These are phyloP conservation scores for Pygocentrus nattereri DNA, from an alignment of 2,797 vertebrate species.

Conservation along the genomic window DNA sequence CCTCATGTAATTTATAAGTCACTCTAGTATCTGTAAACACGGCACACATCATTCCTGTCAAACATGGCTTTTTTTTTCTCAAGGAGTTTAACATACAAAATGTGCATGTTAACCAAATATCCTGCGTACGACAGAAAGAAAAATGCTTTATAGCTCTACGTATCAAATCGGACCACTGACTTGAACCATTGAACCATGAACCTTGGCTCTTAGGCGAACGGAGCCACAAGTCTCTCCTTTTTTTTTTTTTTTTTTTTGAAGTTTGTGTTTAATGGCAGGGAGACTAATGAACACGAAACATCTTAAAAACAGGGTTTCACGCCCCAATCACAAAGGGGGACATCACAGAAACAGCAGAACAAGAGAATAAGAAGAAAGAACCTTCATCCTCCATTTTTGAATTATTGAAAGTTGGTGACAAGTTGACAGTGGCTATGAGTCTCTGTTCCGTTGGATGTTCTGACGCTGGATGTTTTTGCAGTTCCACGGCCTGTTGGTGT, in stretches of 20 bases:
- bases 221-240: not conserved
- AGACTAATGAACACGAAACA: constrained; percentile 48
- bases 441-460: constrained; percentile 8
- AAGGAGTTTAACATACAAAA: constrained; percentile 54
- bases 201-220: not conserved
- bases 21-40: constrained; percentile 21
- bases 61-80: constrained; percentile 69
- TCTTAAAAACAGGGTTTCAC: constrained; percentile 27
- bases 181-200: not conserved
- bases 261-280: not conserved
- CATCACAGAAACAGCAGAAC: constrained; percentile 18
- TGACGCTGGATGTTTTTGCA: constrained; percentile 65
- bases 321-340: constrained; percentile 18
- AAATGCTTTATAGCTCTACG: not conserved
- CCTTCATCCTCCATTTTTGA: constrained; percentile 1
- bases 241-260: not conserved
- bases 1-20: not conserved
- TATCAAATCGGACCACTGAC: not conserved
- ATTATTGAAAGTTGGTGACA: not conserved
- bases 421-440: constrained; percentile 23
- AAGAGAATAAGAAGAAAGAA: not conserved
- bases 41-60: constrained; percentile 10
- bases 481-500: constrained; percentile 87
- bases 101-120: constrained; percentile 15
- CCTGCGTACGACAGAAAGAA: not conserved